These are phyloP conservation scores for Saturnia japonica DNA, from an alignment of 2,888 invertebrate genomes.

Conservation along the genomic window DNA sequence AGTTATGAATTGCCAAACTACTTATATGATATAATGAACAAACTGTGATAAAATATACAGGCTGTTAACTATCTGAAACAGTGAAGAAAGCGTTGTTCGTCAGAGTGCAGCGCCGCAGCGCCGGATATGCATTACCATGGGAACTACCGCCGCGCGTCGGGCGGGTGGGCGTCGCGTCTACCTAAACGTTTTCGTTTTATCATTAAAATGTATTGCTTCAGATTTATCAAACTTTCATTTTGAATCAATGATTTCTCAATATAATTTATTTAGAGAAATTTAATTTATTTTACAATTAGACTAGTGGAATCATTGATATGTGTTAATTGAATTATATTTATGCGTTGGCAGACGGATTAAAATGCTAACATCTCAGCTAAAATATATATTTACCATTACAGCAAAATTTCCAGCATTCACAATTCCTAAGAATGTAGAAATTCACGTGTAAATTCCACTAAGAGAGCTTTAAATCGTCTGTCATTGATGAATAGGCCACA, in stretches of 20 bases:
- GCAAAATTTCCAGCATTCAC: not conserved
- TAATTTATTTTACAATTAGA: not conserved
- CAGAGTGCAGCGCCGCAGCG: not conserved
- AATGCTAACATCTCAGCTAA: too few species aligned
- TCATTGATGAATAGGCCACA: constrained; percentile 10
- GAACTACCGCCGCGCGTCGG: not conserved
- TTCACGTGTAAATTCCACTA: constrained; percentile 2
- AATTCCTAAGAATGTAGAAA: constrained; percentile 1
- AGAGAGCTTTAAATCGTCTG: constrained; percentile 9
- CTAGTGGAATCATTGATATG: not conserved
- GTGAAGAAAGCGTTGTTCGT: not conserved
- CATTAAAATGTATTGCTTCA: not conserved
- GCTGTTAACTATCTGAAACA: not conserved
- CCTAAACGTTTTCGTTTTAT: not conserved
- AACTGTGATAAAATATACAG: not conserved
- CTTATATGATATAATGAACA: not conserved
- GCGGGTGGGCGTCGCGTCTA: too few species aligned
- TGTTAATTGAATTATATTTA: not conserved
- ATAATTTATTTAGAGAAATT: not conserved
- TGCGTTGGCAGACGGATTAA: not conserved
- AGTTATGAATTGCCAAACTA: not conserved
- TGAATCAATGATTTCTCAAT: not conserved
- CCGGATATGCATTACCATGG: constrained; percentile 6
- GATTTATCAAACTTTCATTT: not conserved
- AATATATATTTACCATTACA: too few species aligned